Evolutionary conservation across 2,797 vertebrate genomes (phyloP).

Genomic region (Serranus cabrilla): DNA sequence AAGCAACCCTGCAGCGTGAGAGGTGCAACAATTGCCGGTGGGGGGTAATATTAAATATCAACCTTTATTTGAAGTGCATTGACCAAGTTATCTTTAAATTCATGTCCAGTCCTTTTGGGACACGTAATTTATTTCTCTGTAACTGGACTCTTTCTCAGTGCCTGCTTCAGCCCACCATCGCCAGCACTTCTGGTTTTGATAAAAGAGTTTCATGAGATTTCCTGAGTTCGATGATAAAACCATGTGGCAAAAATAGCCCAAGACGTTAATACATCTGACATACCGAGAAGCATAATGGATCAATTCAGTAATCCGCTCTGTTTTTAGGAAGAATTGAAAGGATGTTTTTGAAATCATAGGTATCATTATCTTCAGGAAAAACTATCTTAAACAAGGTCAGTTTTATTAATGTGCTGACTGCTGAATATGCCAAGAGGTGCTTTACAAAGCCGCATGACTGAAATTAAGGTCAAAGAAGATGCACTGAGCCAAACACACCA

Average conservation of each 20-base stretch:
- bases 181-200: slow-evolving; percentile 77
- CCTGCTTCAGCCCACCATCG: slow-evolving; percentile 41
- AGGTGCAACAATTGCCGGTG: slow-evolving; percentile 71
- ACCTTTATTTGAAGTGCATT: slow-evolving; percentile 55
- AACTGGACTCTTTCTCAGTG: slow-evolving; percentile 61
- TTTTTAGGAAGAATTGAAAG: slow-evolving; percentile 42
- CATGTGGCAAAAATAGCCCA: slow-evolving; percentile 61
- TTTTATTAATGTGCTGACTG: slow-evolving; percentile 63
- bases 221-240: slow-evolving; percentile 68
- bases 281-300: slow-evolving; percentile 46
- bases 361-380: slow-evolving; percentile 47
- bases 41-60: slow-evolving; percentile 70
- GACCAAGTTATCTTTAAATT: slow-evolving; percentile 72
- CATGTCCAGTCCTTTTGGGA: slow-evolving; percentile 61
- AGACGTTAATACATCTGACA: slow-evolving; percentile 63
- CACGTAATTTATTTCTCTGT: slow-evolving; percentile 58
- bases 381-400: slow-evolving; percentile 45
- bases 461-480: slow-evolving; percentile 74
- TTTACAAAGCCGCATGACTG: slow-evolving; percentile 63
- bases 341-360: slow-evolving; percentile 56
- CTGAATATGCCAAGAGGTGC: slow-evolving; percentile 59
- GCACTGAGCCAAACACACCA: slow-evolving; percentile 71
- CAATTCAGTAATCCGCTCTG: slow-evolving; percentile 50
- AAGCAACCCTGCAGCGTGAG: slow-evolving; percentile 56
- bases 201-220: slow-evolving; percentile 65